A percentile compares a stretch with the other conserved stretches of the same genome.
phyloP scores from a whole-genome alignment of 2,797 vertebrate species.

The Orientallactaga sibirica region DNA sequence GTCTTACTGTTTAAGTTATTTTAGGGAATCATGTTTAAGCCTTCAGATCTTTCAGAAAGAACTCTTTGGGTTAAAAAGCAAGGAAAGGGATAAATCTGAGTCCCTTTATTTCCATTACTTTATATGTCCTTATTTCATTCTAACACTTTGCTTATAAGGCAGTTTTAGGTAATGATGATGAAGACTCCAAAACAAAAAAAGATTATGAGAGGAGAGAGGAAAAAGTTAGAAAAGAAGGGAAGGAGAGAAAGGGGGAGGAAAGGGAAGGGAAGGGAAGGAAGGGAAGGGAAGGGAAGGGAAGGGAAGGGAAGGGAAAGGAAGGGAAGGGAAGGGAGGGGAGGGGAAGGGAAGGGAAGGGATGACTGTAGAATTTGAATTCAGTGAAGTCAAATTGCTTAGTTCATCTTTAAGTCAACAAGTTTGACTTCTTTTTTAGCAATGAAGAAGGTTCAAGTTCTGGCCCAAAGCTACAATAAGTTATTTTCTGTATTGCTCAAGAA shows the following conservation, averaged over 20 bases:
- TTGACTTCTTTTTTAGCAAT: conserved; percentile 72
- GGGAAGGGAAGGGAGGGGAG: no score
- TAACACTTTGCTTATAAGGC: conserved; percentile 5
- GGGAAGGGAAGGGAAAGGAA: fast-evolving
- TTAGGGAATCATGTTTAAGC: conserved; percentile 82
- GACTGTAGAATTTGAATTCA: no score
- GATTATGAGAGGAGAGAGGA: no score
- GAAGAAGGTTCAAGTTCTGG: conserved; percentile 63
- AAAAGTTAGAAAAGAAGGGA: background rate
- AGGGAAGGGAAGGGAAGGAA: no score
- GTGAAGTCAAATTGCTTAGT: conserved; percentile 28
- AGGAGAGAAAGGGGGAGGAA: no score
- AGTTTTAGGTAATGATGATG: conserved; percentile 81
- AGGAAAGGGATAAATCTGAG: background rate
- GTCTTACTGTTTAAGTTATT: conserved; percentile 54
- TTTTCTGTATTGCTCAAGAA: conserved; percentile 70
- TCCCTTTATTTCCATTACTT: conserved; percentile 59
- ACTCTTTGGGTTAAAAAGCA: conserved; percentile 69
- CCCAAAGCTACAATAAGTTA: conserved; percentile 72
- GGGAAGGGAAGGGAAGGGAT: no score
- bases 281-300: no score
- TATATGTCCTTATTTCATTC: conserved; percentile 37
- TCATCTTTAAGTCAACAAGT: conserved; percentile 84
- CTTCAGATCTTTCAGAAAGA: conserved; percentile 80
- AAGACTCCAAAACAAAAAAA: conserved; percentile 71